Base-by-base conservation (phyloP, 2,888 invertebrate species). In the Desoria tigrina region DNA sequence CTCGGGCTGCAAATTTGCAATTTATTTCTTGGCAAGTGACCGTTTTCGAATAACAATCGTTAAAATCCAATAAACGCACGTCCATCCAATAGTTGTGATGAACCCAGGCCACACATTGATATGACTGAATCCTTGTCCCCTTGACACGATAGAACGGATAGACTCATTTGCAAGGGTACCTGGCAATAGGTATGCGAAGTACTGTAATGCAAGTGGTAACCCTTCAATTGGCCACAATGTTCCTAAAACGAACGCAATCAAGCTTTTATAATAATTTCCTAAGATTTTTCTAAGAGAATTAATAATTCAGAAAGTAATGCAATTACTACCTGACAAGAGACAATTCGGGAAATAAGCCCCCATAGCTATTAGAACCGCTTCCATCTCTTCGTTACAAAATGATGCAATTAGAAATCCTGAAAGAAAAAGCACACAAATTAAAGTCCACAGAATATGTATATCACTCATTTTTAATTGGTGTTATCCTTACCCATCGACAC, bases 151-250 rank as follows among this genome's bases (percentile, higher is more conserved):
- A 2, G 70, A 66, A 2, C 74, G 55, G 50, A 72, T 59, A 0
- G 69, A 61, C 37, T 70, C 72, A 1, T 63, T 56, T 1, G 71
- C 63, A 3, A 74, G 56, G 28, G 72, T 69, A 16, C 69, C 62
- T 0, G 74, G 74, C 21, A 74, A 57, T 3, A 69, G 11, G 82
- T 78, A 89, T 84, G 54, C 95, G 82, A 72, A 54, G 24, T 70
- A 72, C 55, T 72, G 72, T 14, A 74, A 67, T 89, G 84, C 77
- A 86, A 84, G 1, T 0, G 95, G 95, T 92, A 96, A 95, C 60
- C 93, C 94, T 80, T 95, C 94, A 68, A 94, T 88, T 65, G 95
- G 95, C 95, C 95, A 95, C 79, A 95, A 92, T 32, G 95, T 61
- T 26, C 70, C 66, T 59, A 18, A 45, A 45, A 45, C 16, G 39